These are phyloP conservation scores for Pseudonaja textilis DNA, from an alignment of 2,113 vertebrate genomes.

Conservation along the genomic window DNA sequence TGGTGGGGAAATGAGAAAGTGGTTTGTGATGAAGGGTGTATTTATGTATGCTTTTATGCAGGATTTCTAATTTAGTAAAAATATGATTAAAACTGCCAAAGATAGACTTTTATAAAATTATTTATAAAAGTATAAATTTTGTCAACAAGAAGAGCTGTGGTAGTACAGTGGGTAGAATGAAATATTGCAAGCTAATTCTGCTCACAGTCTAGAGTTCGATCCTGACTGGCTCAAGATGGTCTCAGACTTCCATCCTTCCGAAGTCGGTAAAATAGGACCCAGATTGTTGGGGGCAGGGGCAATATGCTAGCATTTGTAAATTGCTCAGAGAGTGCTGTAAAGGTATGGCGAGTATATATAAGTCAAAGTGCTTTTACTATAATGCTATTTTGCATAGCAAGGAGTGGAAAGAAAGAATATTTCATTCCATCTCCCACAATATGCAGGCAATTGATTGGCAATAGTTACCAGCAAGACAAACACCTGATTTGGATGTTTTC, in stretches of 20 bases:
- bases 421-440: not conserved
- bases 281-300: fast-evolving
- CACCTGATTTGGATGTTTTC: not conserved
- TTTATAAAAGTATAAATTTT: too few species aligned
- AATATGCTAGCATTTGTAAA: too few species aligned
- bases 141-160: too few species aligned
- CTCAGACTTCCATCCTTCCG: too few species aligned
- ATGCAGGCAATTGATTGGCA: not conserved
- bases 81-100: not conserved
- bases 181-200: too few species aligned
- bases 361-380: too few species aligned
- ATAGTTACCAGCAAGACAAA: not conserved
- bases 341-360: too few species aligned
- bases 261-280: too few species aligned
- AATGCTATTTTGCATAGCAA: not conserved
- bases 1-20: not conserved
- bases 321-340: too few species aligned
- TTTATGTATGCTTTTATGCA: not conserved
- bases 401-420: not conserved
- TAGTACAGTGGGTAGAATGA: too few species aligned
- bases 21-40: not conserved
- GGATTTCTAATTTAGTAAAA: not conserved
- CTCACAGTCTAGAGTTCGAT: too few species aligned
- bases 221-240: too few species aligned
- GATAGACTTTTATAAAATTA: not conserved